Percentiles rank a stretch among this genome's conserved stretches.
These are phyloP conservation scores for Mellilla xanthometata DNA, from an alignment of 2,888 invertebrate species.

Conservation along the genomic window DNA sequence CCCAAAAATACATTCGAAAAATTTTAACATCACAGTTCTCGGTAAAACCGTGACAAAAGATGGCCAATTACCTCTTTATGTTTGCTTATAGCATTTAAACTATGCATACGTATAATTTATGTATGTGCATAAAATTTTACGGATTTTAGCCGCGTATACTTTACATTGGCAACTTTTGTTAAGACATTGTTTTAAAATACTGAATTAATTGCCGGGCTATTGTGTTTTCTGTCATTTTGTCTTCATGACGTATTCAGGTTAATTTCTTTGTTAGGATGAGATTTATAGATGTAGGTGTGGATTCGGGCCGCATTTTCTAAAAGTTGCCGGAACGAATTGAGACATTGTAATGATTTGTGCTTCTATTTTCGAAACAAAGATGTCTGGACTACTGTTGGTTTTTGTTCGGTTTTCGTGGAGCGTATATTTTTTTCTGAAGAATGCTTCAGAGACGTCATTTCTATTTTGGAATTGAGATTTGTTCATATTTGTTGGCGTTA, in stretches of 20 bases:
- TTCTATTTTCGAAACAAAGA: conserved; percentile 27
- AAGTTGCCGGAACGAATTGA: conserved; percentile 23
- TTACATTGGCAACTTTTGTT: conserved; percentile 35
- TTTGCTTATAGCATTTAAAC: conserved; percentile 48
- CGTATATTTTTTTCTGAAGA: not conserved
- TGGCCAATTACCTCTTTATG: conserved; percentile 61
- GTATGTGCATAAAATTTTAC: conserved; percentile 64
- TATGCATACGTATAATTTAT: conserved; percentile 34
- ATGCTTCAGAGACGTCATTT: no score
- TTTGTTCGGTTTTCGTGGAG: conserved; percentile 10
- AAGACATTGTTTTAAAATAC: conserved; percentile 33
- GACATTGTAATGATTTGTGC: conserved; percentile 26
- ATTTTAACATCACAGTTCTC: not conserved
- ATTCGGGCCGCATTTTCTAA: conserved; percentile 30
- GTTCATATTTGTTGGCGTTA: no score
- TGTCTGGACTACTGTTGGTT: conserved; percentile 9
- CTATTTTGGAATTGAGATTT: no score
- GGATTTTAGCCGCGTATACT: conserved; percentile 45
- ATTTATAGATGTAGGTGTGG: conserved; percentile 18
- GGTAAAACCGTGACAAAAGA: conserved; percentile 54
- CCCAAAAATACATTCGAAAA: no score
- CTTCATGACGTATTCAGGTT: conserved; percentile 19
- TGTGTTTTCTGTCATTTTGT: conserved; percentile 31
- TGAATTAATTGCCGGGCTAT: conserved; percentile 49
- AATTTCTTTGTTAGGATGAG: conserved; percentile 18